Conservation (phyloP, 2,888 invertebrate species). For the Graphium colonna region DNA sequence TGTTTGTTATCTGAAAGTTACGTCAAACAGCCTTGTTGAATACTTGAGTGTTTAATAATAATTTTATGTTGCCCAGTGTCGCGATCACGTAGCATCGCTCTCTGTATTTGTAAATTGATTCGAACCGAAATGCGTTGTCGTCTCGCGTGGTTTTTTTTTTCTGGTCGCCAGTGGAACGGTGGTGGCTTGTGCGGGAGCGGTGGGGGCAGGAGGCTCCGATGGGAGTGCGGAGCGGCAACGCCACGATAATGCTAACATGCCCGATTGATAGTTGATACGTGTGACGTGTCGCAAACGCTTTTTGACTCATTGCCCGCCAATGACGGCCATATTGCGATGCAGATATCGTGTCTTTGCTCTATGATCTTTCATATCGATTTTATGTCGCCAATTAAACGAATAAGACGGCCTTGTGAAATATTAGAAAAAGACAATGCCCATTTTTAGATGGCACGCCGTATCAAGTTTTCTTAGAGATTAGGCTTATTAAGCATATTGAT, state of each 20-base stretch:
- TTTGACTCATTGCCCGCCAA: slow-evolving; percentile 24
- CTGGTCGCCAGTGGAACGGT: slow-evolving; percentile 37
- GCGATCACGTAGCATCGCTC: slow-evolving; percentile 51
- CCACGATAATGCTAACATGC: slow-evolving; percentile 59
- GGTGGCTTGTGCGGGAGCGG: slow-evolving; percentile 56
- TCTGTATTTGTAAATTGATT: slow-evolving; percentile 53
- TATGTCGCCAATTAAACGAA: no score
- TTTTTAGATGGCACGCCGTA: no score
- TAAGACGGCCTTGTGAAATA: no score
- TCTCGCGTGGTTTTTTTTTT: slow-evolving; percentile 46
- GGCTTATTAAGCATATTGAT: no score
- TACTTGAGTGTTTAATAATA: slow-evolving; percentile 41
- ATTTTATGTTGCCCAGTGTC: slow-evolving; percentile 35
- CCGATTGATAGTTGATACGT: slow-evolving; percentile 33
- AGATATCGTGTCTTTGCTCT: no score
- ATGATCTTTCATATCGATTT: no score
- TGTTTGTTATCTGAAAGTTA: slow-evolving; percentile 42
- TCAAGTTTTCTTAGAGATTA: no score
- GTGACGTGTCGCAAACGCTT: slow-evolving; percentile 38
- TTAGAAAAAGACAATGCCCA: no score
- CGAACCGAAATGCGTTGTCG: slow-evolving; percentile 49
- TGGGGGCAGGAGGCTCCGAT: slow-evolving; percentile 63
- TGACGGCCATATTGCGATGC: slow-evolving; percentile 2
- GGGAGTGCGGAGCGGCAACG: slow-evolving; percentile 64
- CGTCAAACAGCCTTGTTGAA: slow-evolving; percentile 47